A percentile compares a stretch with the other conserved stretches of the same genome.
phyloP scores from a whole-genome alignment of 2,113 vertebrate genomes.

The Crotophaga sulcirostris region DNA sequence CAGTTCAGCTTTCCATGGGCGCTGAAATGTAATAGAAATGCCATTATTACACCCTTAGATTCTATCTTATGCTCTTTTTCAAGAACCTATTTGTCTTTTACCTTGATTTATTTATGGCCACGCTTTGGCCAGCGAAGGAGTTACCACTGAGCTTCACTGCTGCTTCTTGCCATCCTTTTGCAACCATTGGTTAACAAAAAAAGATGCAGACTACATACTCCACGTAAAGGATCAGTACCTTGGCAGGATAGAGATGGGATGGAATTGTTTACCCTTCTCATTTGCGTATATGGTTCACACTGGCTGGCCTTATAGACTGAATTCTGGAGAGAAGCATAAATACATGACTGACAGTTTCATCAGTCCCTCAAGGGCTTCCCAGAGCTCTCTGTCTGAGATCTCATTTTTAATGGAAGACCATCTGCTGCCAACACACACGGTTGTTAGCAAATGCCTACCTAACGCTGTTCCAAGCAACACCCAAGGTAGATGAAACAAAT shows the following conservation, averaged over 20 bases:
- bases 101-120: neutral
- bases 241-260: neutral
- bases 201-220: neutral
- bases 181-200: neutral
- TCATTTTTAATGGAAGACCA: constrained; percentile 16
- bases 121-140: neutral
- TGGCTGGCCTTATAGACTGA: neutral
- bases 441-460: constrained; percentile 2
- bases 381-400: neutral
- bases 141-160: neutral
- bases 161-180: neutral
- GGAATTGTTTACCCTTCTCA: neutral
- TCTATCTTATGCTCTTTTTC: neutral
- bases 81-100: neutral
- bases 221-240: neutral
- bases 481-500: constrained; percentile 11
- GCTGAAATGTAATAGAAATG: neutral
- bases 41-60: neutral
- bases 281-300: neutral
- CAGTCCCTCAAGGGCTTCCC: neutral
- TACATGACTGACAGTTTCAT: neutral
- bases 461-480: neutral
- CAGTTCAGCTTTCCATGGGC: neutral
- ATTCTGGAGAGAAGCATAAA: neutral
- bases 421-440: neutral